A percentile compares a stretch with the other conserved stretches of the same genome.
phyloP scores from a whole-genome alignment of 2,888 invertebrate genomes.

The Fissipunctia ypsillon region DNA sequence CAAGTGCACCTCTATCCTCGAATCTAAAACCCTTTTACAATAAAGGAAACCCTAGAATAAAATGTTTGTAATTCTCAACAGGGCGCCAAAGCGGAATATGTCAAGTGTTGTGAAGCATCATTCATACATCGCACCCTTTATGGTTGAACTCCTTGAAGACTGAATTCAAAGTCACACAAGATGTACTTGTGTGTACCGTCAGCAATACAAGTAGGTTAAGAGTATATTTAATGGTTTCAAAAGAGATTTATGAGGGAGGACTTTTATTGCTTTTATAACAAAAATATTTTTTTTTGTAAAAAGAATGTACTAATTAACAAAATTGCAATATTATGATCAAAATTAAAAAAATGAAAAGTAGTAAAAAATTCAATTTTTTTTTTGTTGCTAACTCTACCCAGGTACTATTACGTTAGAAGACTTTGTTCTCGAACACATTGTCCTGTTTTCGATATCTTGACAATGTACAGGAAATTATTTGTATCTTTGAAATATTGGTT shows the following conservation, averaged over 20 bases:
- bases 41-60: conserved; percentile 23
- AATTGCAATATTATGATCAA: neutral
- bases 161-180: conserved; percentile 13
- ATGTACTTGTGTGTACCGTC: conserved; percentile 1
- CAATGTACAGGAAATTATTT: conserved; percentile 47
- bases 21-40: conserved; percentile 1
- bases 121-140: conserved; percentile 23
- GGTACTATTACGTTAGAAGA: conserved; percentile 1
- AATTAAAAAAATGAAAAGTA: neutral
- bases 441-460: conserved; percentile 20
- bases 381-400: neutral
- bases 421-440: conserved; percentile 10
- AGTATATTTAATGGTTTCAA: neutral
- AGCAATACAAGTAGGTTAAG: neutral
- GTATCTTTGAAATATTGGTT: conserved; percentile 42
- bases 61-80: conserved; percentile 46
- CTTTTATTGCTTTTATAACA: neutral
- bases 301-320: too few relatives aligned
- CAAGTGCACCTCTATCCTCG: neutral
- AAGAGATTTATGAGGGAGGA: neutral
- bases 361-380: neutral
- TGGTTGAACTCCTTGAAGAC: conserved; percentile 20
- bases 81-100: conserved; percentile 8
- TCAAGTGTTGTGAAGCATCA: conserved; percentile 43
- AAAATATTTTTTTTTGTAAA: neutral